Evolutionary conservation across 2,113 vertebrate species (phyloP).

Genomic region (Cyphomyrus discorhynchus): DNA sequence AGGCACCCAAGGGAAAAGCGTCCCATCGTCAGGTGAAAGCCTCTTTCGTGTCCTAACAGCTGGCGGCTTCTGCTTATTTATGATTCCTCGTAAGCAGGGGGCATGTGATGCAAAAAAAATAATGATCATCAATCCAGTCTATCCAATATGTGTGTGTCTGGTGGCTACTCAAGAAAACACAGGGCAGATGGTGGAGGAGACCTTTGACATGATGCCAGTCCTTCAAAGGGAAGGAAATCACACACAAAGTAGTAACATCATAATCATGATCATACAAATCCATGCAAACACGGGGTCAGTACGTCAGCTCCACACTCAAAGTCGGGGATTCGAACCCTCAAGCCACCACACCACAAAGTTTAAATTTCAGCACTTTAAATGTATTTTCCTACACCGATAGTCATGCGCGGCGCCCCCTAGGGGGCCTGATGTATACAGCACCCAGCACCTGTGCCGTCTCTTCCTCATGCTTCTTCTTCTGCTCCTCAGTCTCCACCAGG

Average conservation of each 20-base stretch:
- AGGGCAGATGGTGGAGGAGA: neutral
- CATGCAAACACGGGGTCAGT: neutral
- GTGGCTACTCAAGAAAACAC: neutral
- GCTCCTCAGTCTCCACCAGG: conserved; percentile 89
- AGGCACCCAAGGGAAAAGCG: neutral
- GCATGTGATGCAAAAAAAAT: neutral
- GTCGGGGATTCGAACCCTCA: neutral
- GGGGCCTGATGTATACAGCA: neutral
- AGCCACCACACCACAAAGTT: neutral
- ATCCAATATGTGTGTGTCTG: neutral
- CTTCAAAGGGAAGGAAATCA: neutral
- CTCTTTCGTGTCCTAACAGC: neutral
- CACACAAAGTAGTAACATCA: neutral
- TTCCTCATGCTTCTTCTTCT: conserved; percentile 89
- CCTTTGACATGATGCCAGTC: neutral
- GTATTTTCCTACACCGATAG: neutral
- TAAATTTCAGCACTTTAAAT: neutral
- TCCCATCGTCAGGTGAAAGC: neutral
- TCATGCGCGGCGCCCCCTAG: neutral
- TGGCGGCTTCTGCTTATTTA: neutral
- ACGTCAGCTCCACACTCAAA: neutral
- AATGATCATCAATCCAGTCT: neutral
- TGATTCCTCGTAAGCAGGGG: neutral
- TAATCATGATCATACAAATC: neutral
- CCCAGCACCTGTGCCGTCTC: conserved; percentile 83